phyloP scores from a whole-genome alignment of 2,113 vertebrate genomes.

The Megatriorchis doriae region DNA sequence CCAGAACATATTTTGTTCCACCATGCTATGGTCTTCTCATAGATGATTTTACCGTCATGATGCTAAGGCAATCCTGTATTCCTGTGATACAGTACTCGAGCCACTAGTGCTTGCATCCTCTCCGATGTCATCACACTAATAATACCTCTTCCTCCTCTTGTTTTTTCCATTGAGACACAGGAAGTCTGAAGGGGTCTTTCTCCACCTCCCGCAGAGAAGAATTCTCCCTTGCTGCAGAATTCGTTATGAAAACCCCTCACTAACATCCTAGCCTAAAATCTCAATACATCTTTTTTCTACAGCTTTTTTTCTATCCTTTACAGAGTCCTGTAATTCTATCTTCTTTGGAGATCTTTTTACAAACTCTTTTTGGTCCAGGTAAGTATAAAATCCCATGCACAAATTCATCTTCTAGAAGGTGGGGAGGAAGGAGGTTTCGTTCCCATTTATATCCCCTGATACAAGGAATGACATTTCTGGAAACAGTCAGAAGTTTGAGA shows the following conservation, averaged over 20 bases:
- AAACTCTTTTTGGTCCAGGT: background rate
- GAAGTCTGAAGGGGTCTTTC: background rate
- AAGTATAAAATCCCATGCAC: background rate
- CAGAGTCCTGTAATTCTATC: background rate
- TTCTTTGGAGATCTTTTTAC: background rate
- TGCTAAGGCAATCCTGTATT: background rate
- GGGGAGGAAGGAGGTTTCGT: background rate
- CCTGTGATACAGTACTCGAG: background rate
- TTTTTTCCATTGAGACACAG: background rate
- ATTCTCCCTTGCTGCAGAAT: background rate
- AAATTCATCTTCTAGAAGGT: background rate
- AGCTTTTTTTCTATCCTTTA: background rate
- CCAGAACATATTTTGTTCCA: background rate
- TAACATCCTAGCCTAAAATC: background rate
- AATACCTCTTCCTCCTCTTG: background rate
- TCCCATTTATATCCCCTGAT: background rate
- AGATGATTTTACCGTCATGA: background rate
- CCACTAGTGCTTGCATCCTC: background rate
- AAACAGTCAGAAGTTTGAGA: background rate
- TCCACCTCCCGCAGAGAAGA: background rate
- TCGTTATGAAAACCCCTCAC: background rate
- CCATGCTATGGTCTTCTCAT: background rate
- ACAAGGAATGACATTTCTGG: background rate
- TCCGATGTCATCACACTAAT: background rate
- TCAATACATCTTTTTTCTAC: background rate